phyloP scores from a whole-genome alignment of 2,797 vertebrate genomes.

The Brachymystax lenok region DNA sequence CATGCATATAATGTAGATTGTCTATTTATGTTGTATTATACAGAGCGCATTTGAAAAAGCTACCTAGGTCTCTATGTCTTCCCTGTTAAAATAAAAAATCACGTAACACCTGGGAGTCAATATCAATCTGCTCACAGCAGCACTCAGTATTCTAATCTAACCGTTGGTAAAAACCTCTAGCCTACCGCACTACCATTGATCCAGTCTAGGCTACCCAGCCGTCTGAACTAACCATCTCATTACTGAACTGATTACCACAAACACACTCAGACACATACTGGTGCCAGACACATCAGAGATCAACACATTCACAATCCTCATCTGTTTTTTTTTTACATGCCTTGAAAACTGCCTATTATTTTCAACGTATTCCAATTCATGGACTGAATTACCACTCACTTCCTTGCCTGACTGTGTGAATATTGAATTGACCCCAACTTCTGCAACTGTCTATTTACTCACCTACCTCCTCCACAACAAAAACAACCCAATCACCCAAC shows the following conservation, averaged over 20 bases:
- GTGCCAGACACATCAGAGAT: not conserved
- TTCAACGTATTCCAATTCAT: too few relatives aligned
- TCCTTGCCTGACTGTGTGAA: not conserved
- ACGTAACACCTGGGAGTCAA: not conserved
- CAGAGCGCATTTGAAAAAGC: too few relatives aligned
- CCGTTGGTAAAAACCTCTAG: not conserved
- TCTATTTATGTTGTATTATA: too few relatives aligned
- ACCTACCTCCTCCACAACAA: not conserved
- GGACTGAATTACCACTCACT: not conserved
- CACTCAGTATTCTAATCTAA: not conserved
- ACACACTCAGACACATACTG: not conserved
- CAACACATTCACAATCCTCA: not conserved
- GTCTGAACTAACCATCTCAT: not conserved
- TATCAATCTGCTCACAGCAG: not conserved
- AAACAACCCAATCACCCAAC: not conserved
- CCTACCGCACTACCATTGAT: not conserved
- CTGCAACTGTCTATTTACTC: not conserved
- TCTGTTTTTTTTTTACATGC: not conserved
- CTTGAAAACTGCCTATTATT: too few relatives aligned
- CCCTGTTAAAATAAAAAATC: too few relatives aligned
- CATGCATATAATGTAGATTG: too few relatives aligned
- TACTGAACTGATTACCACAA: not conserved
- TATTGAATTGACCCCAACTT: not conserved
- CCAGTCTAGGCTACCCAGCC: not conserved
- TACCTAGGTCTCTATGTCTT: too few relatives aligned